A percentile compares a stretch with the other conserved stretches of the same genome.
phyloP scores from a whole-genome alignment of 2,797 vertebrate species.

The Rhinella marina region DNA sequence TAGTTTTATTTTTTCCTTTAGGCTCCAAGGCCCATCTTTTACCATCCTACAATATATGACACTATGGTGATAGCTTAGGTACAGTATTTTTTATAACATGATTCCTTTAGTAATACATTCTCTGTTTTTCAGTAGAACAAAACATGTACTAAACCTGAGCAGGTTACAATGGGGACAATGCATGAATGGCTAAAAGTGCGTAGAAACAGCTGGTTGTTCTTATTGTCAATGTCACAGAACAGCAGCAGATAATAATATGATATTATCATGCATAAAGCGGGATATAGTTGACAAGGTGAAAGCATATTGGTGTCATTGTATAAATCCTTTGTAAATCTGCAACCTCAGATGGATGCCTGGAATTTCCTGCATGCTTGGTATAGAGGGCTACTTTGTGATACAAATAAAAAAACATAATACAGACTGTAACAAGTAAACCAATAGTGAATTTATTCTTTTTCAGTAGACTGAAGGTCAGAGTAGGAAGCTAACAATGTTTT shows the following conservation, averaged over 20 bases:
- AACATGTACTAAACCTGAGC: background rate
- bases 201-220: slow-evolving; percentile 35
- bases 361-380: background rate
- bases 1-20: too few relatives aligned
- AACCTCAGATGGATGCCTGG: background rate
- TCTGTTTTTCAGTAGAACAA: slow-evolving; percentile 12
- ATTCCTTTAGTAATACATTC: background rate
- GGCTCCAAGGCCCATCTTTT: too few relatives aligned
- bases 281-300: slow-evolving; percentile 43
- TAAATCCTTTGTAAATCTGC: slow-evolving; percentile 25
- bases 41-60: too few relatives aligned
- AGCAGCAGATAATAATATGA: slow-evolving; percentile 45
- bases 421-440: background rate
- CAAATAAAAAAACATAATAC: background rate
- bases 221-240: slow-evolving; percentile 40
- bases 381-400: background rate
- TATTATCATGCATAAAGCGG: slow-evolving; percentile 52
- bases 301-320: slow-evolving; percentile 39
- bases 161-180: slow-evolving; percentile 30
- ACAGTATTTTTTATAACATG: too few relatives aligned
- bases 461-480: background rate
- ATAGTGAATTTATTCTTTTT: background rate
- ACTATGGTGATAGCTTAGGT: too few relatives aligned
- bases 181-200: slow-evolving; percentile 23
- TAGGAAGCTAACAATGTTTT: background rate